These are phyloP conservation scores for Argya squamiceps DNA, from an alignment of 2,797 vertebrate genomes.

Conservation along the genomic window DNA sequence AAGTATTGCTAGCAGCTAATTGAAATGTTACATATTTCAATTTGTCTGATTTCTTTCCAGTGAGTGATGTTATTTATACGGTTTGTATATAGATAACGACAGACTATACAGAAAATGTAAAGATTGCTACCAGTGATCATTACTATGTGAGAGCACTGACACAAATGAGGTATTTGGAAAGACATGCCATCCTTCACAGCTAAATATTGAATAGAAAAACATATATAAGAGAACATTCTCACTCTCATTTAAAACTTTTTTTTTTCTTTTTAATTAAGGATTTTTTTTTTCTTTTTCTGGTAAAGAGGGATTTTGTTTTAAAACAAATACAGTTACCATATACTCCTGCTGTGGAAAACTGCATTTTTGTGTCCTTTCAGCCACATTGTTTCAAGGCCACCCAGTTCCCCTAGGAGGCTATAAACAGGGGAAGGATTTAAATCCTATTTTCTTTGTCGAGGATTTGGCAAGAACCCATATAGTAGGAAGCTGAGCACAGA, in stretches of 20 bases:
- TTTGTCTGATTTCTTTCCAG: constrained; percentile 59
- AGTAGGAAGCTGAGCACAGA: constrained; percentile 72
- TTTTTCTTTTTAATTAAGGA: background rate
- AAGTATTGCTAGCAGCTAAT: constrained; percentile 33
- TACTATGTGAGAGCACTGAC: constrained; percentile 37
- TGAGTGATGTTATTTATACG: constrained; percentile 59
- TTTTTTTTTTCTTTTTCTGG: constrained; percentile 5
- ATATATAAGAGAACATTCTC: background rate
- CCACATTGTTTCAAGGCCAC: constrained; percentile 63
- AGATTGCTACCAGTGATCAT: constrained; percentile 43
- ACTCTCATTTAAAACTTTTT: constrained; percentile 35
- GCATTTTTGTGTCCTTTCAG: constrained; percentile 66
- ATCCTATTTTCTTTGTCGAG: constrained; percentile 67
- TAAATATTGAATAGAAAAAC: constrained; percentile 12
- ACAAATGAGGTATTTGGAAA: constrained; percentile 50
- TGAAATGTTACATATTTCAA: constrained; percentile 46
- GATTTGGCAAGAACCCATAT: constrained; percentile 68
- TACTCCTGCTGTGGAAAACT: constrained; percentile 33
- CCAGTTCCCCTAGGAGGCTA: constrained; percentile 54
- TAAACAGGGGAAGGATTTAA: constrained; percentile 75
- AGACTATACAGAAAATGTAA: constrained; percentile 52
- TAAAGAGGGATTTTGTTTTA: constrained; percentile 54
- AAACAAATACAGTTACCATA: constrained; percentile 55
- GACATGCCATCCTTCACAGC: constrained; percentile 32
- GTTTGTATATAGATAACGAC: constrained; percentile 36